Evolutionary conservation across 1,140 invertebrate species (phyloP), one percentile per base, ranked within the genome.

Genomic region (Calliopsis andreniformis): DNA sequence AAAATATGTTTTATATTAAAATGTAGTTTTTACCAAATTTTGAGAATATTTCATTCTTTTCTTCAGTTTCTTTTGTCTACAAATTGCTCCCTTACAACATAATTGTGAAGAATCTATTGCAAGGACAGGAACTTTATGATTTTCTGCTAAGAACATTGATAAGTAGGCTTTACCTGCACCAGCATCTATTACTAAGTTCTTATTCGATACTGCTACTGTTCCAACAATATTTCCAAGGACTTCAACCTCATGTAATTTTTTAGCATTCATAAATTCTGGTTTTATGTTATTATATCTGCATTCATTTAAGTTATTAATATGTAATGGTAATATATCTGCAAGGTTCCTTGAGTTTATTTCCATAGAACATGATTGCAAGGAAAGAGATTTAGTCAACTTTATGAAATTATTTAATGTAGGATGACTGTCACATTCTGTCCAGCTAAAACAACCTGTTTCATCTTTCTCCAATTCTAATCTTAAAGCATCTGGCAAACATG

Each of bases 91-190:
- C 71, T 93, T 90, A 0, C 94, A 94, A 87, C 96, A 96, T 14
- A 88, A 87, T 58, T 91, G 83, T 30, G 94, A 95, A 23, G 95
- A 95, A 92, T 98, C 97, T 1, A 98, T 93, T 4, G 96, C 96
- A 4, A 98, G 91, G 32, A 97, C 95, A 28, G 94, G 94, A 61
- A 97, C 90, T 8, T 94, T 89, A 91, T 96, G 94, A 68, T 95
- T 93, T 5, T 97, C 93, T 1, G 95, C 93, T 55, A 98, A 89
- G 64, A 95, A 93, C 0, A 95, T 95, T 39, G 96, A 96, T 0
- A 98, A 90, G 91, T 98, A 97, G 0, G 97, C 97, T 89, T 96
- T 96, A 0, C 97, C 97, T 90, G 97, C 97, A 0, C 97, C 97
- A 42, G 96, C 94, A 90, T 98, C 97, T 51, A 98, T 93, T 76